phyloP scores from a whole-genome alignment of 2,888 invertebrate genomes.

The Teleiodes luculella region DNA sequence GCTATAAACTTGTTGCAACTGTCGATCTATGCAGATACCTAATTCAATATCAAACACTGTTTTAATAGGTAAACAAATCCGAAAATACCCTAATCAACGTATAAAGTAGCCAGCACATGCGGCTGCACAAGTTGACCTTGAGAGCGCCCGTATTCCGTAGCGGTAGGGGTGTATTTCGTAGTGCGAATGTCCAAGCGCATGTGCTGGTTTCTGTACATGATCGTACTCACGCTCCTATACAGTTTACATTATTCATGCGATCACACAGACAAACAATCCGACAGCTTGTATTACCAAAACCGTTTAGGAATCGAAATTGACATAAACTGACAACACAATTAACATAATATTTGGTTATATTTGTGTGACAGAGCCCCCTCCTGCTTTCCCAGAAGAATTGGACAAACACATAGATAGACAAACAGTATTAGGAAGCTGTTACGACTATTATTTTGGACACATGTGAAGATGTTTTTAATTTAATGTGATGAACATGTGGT shows the following conservation, averaged over 20 bases:
- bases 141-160: no score
- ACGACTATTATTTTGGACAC: constrained; percentile 33
- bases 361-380: constrained; percentile 40
- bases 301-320: constrained; percentile 39
- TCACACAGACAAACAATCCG: constrained; percentile 27
- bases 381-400: constrained; percentile 38
- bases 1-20: no score
- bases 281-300: constrained; percentile 30
- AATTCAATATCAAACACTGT: no score
- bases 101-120: no score
- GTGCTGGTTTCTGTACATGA: not conserved
- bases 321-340: constrained; percentile 34
- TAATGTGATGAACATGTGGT: constrained; percentile 21
- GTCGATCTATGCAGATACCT: no score
- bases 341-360: constrained; percentile 35
- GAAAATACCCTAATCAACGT: no score
- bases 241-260: constrained; percentile 21
- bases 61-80: no score
- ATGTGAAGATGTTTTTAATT: constrained; percentile 24
- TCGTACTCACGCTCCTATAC: not conserved
- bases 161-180: no score
- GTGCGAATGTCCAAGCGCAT: not conserved
- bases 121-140: no score
- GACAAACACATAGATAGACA: constrained; percentile 29
- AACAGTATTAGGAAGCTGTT: constrained; percentile 42